Evolutionary conservation across 2,797 vertebrate species (phyloP).

Genomic region (Pseudotriccus pelzelni): DNA sequence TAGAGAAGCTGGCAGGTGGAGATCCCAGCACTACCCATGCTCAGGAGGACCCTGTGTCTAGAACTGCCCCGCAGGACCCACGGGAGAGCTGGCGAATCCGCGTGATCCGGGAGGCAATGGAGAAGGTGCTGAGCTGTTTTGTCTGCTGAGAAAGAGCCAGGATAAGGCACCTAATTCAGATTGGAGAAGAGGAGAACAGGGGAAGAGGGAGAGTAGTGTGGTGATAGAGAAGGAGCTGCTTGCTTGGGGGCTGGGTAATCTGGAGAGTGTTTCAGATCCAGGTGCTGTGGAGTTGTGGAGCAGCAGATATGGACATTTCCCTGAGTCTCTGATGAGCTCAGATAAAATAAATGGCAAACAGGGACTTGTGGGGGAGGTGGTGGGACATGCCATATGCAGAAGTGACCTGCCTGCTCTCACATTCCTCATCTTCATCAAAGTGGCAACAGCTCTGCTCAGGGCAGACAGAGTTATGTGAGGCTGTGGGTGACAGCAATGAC

Average conservation of each 20-base stretch:
- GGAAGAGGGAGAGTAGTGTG: background rate
- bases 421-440: background rate
- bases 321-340: background rate
- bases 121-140: slow-evolving; percentile 66
- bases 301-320: background rate
- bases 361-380: background rate
- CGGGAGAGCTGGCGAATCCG: slow-evolving; percentile 37
- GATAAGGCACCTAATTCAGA: background rate
- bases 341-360: background rate
- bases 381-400: background rate
- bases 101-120: slow-evolving; percentile 68
- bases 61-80: background rate
- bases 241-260: background rate
- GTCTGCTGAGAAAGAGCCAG: background rate
- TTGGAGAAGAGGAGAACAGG: background rate
- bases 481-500: background rate
- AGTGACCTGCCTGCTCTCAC: background rate
- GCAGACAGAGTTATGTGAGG: background rate
- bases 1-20: slow-evolving; percentile 71
- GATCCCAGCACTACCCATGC: background rate
- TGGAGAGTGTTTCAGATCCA: background rate
- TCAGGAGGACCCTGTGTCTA: slow-evolving; percentile 45
- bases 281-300: background rate
- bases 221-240: background rate
- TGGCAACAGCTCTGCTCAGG: background rate